phyloP scores from a whole-genome alignment of 2,113 vertebrate genomes.

The Gobius niger region DNA sequence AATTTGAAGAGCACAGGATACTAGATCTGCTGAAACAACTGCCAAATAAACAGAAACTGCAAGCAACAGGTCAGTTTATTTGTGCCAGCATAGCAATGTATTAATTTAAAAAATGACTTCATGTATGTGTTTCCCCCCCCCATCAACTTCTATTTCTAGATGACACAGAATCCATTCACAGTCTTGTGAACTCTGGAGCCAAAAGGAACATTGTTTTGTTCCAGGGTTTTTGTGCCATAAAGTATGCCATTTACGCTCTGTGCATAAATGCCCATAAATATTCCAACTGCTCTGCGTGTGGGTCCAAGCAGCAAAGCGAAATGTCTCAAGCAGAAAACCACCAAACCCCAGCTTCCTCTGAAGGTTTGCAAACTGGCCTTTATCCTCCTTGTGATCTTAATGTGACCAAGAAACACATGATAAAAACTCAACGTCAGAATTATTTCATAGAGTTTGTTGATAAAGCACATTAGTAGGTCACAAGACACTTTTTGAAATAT shows the following conservation, averaged over 20 bases:
- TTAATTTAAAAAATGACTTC: neutral
- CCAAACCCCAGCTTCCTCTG: constrained; percentile 31
- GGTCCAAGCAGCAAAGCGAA: constrained; percentile 18
- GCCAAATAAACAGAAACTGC: constrained; percentile 52
- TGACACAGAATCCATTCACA: constrained; percentile 26
- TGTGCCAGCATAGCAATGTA: neutral
- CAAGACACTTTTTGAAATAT: neutral
- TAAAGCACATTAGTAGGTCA: neutral
- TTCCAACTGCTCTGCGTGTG: constrained; percentile 75
- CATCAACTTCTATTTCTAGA: constrained; percentile 33
- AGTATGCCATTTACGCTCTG: constrained; percentile 92
- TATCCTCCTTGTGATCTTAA: neutral
- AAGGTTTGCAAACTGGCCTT: constrained; percentile 41
- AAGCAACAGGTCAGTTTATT: constrained; percentile 31
- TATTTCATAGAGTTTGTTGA: constrained; percentile 1
- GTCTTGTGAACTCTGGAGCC: constrained; percentile 54
- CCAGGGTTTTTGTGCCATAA: constrained; percentile 93
- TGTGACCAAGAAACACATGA: neutral
- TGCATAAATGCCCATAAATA: constrained; percentile 83
- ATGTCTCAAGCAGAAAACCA: constrained; percentile 28
- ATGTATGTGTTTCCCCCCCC: neutral
- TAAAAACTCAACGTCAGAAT: neutral
- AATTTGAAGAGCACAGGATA: constrained; percentile 85
- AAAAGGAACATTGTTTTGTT: constrained; percentile 84
- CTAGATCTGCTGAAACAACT: constrained; percentile 83